These are phyloP conservation scores for Cheiracanthium punctorium DNA, from an alignment of 2,888 invertebrate genomes.

Conservation along the genomic window DNA sequence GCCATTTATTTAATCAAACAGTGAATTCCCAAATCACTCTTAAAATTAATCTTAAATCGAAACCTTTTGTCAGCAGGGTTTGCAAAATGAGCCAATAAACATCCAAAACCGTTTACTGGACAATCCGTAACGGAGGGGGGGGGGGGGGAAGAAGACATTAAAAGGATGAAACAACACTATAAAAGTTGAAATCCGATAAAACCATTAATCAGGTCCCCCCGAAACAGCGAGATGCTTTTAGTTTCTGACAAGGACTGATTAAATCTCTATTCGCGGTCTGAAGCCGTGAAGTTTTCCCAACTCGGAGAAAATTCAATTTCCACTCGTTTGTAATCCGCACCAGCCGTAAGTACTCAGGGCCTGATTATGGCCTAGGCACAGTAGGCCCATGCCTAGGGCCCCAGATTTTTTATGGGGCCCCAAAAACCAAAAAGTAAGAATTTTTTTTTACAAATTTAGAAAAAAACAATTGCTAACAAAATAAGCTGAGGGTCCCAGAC, in stretches of 20 bases:
- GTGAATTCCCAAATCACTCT: no score
- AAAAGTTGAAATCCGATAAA: neutral
- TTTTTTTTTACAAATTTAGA: no score
- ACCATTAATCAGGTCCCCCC: neutral
- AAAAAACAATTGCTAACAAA: no score
- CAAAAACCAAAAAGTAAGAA: no score
- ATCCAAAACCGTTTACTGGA: neutral
- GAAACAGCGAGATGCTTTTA: neutral
- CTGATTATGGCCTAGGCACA: no score
- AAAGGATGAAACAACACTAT: neutral
- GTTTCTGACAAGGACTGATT: neutral
- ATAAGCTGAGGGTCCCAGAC: no score
- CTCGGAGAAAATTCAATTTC: conserved; percentile 49
- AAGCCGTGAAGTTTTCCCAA: neutral
- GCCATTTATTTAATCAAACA: no score
- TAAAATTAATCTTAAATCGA: no score
- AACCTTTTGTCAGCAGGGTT: no score
- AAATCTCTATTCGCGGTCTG: neutral
- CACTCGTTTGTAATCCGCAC: conserved; percentile 42
- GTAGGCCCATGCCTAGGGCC: no score
- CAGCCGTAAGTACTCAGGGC: conserved; percentile 42
- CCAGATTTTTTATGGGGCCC: no score
- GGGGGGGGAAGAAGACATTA: neutral
- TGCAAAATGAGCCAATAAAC: neutral
- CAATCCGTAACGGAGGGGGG: no score